Evolutionary conservation across 2,797 vertebrate genomes (phyloP).

Genomic region (Triplophysa yarkandensis): DNA sequence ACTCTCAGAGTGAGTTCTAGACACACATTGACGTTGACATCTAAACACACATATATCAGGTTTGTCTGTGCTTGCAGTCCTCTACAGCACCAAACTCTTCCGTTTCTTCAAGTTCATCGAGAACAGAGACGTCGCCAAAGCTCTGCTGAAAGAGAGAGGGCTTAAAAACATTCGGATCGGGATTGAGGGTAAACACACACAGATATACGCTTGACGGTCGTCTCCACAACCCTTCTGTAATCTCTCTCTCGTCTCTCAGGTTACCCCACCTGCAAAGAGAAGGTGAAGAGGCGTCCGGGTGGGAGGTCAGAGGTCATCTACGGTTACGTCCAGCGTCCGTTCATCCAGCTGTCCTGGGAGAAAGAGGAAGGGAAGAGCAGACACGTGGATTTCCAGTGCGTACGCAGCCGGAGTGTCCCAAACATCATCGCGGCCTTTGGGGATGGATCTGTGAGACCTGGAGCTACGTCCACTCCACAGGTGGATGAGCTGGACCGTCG

Average conservation of each 20-base stretch:
- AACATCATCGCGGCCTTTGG: slow-evolving; percentile 90
- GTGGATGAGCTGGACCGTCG: slow-evolving; percentile 95
- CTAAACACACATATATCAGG: not conserved
- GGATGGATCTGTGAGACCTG: slow-evolving; percentile 91
- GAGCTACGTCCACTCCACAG: slow-evolving; percentile 91
- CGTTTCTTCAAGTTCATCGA: slow-evolving; percentile 99
- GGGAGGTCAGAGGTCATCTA: slow-evolving; percentile 95
- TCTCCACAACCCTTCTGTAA: not conserved
- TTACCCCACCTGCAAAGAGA: slow-evolving; percentile 97
- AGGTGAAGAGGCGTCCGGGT: slow-evolving; percentile 93
- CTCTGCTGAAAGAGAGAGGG: slow-evolving; percentile 94
- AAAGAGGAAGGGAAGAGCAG: slow-evolving; percentile 97
- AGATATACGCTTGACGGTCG: not conserved
- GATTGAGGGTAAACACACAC: slow-evolving; percentile 88
- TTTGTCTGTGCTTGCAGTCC: slow-evolving; percentile 77
- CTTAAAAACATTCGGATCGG: slow-evolving; percentile 97
- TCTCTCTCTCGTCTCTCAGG: slow-evolving; percentile 68
- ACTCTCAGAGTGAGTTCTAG: slow-evolving; percentile 88
- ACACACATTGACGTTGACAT: not conserved
- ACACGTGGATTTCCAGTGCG: slow-evolving; percentile 96
- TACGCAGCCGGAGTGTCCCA: slow-evolving; percentile 96
- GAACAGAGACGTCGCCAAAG: slow-evolving; percentile 97
- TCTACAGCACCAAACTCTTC: slow-evolving; percentile 98
- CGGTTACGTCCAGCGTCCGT: slow-evolving; percentile 95
- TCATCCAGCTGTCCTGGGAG: slow-evolving; percentile 98